These are phyloP conservation scores for Leucoptera coffeella DNA, from an alignment of 2,888 invertebrate genomes.

Conservation along the genomic window DNA sequence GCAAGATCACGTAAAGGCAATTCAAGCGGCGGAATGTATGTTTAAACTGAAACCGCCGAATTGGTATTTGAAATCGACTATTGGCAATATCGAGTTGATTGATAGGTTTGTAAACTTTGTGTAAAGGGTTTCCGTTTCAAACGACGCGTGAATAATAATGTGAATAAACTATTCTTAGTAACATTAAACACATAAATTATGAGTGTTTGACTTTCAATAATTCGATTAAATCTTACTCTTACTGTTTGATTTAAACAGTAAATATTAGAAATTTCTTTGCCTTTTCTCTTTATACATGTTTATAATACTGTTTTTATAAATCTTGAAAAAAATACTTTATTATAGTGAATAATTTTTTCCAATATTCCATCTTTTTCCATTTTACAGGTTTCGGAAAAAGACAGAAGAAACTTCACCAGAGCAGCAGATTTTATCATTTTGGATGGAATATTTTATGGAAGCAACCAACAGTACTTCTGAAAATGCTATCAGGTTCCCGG, in stretches of 20 bases:
- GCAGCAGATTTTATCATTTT: constrained; percentile 89
- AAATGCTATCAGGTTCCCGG: constrained; percentile 84
- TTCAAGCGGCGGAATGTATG: constrained; percentile 94
- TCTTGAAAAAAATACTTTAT: too few species aligned
- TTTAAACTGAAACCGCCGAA: constrained; percentile 85
- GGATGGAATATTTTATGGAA: constrained; percentile 98
- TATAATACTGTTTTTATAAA: too few species aligned
- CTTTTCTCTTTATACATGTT: too few species aligned
- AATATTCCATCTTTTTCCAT: too few species aligned
- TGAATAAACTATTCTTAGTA: too few species aligned
- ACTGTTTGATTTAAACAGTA: too few species aligned
- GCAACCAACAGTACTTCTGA: constrained; percentile 73
- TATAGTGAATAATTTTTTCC: too few species aligned
- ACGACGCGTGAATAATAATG: constrained; percentile 1
- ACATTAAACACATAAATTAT: too few species aligned
- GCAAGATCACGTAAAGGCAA: constrained; percentile 94
- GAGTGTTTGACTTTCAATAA: too few species aligned
- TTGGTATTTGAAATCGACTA: constrained; percentile 95
- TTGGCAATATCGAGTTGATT: constrained; percentile 92
- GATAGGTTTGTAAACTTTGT: constrained; percentile 49
- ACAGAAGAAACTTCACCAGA: constrained; percentile 73
- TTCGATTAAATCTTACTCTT: too few species aligned
- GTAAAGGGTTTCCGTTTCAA: neutral
- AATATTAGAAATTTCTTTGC: too few species aligned
- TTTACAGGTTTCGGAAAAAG: constrained; percentile 78